These are phyloP conservation scores for Amphimedon queenslandica DNA, from an alignment of 37 sponge, comb jelly and placozoan species.

Conservation along the genomic window DNA sequence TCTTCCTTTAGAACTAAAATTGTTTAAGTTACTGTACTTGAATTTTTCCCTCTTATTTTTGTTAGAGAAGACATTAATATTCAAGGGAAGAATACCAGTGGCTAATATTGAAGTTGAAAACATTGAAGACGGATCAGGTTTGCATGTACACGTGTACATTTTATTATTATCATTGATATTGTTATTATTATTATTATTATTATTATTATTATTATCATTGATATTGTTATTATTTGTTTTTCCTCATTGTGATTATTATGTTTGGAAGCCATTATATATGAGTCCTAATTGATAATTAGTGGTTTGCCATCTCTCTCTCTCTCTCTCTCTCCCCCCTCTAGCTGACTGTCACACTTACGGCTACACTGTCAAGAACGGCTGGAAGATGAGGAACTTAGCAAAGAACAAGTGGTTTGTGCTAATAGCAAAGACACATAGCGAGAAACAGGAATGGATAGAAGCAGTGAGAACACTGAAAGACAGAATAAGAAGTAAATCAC, in stretches of 20 bases:
- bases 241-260: not conserved
- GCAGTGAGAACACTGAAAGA: constrained; percentile 54
- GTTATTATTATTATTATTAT: not conserved
- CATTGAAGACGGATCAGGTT: constrained; percentile 77
- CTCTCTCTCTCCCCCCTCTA: not conserved
- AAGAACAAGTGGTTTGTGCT: constrained; percentile 91
- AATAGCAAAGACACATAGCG: constrained; percentile 50
- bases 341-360: constrained; percentile 77
- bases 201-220: too few relatives aligned
- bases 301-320: not conserved
- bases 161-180: too few relatives aligned
- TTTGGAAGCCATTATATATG: not conserved
- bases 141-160: not conserved
- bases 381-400: constrained; percentile 75
- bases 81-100: constrained; percentile 73
- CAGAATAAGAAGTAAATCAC: constrained; percentile 58
- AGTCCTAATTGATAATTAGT: not conserved
- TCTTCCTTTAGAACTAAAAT: too few relatives aligned
- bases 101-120: constrained; percentile 63
- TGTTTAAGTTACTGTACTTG: too few relatives aligned
- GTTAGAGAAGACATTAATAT: constrained; percentile 22
- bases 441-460: constrained; percentile 78
- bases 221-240: too few relatives aligned
- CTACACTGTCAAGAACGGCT: constrained; percentile 66
- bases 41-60: too few relatives aligned